A percentile compares a stretch with the other conserved stretches of the same genome.
Conservation (phyloP, 2,797 vertebrate genomes). For the Etheostoma nigrum region DNA sequence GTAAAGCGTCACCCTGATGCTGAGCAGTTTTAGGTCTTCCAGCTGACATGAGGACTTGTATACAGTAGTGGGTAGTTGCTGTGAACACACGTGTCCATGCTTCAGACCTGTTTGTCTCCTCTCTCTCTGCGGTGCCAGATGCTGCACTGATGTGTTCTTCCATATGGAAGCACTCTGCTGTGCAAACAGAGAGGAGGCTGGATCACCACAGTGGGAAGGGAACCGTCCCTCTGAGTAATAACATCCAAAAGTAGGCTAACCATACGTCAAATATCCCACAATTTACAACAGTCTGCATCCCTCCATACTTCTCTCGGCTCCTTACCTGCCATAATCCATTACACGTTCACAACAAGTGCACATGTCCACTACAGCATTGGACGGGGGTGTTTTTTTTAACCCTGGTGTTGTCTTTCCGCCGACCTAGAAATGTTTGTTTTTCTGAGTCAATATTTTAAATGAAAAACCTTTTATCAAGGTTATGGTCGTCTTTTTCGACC, state of each 20-base stretch:
- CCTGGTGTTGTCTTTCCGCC: too few relatives aligned
- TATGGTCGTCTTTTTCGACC: too few relatives aligned
- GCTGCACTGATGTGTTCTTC: constrained; percentile 74
- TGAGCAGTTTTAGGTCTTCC: constrained; percentile 23
- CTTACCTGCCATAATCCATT: constrained; percentile 54
- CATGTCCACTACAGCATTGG: background rate
- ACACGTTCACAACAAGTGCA: constrained; percentile 73
- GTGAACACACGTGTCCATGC: constrained; percentile 57
- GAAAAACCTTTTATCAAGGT: too few relatives aligned
- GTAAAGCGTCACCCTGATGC: constrained; percentile 32
- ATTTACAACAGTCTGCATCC: constrained; percentile 58
- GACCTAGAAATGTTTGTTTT: too few relatives aligned
- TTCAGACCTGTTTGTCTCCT: constrained; percentile 70
- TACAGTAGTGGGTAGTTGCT: constrained; percentile 64
- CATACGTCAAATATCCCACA: constrained; percentile 70
- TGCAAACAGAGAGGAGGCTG: constrained; percentile 83
- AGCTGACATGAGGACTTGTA: constrained; percentile 49
- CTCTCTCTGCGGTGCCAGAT: constrained; percentile 67
- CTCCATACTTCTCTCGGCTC: constrained; percentile 20
- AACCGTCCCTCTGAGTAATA: constrained; percentile 82
- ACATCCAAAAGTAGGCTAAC: constrained; percentile 81
- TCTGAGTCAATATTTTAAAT: too few relatives aligned
- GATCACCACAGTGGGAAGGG: constrained; percentile 79
- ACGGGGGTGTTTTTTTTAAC: too few relatives aligned
- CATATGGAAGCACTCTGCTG: constrained; percentile 87